Conservation (phyloP, 1,140 invertebrate species). For the Eulimnadia texana region DNA sequence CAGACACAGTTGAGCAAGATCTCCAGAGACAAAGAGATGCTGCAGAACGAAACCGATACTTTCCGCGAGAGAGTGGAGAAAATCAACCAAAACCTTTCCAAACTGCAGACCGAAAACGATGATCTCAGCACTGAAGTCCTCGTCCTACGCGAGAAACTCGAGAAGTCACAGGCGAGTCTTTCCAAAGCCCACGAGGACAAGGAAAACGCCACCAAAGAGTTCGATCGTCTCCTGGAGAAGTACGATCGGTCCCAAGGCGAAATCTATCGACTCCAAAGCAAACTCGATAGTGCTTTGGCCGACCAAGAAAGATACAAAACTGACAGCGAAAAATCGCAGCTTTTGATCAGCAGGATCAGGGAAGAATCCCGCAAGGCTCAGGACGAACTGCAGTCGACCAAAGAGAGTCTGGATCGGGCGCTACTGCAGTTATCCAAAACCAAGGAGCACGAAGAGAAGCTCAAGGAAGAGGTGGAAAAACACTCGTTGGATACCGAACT, state of each 20-base stretch:
- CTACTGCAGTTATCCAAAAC: slow-evolving; percentile 64
- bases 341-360: slow-evolving; percentile 57
- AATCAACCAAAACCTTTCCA: slow-evolving; percentile 62
- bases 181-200: slow-evolving; percentile 74
- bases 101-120: slow-evolving; percentile 70
- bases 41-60: slow-evolving; percentile 67
- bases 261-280: slow-evolving; percentile 69
- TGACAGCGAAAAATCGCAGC: slow-evolving; percentile 69
- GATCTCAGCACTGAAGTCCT: slow-evolving; percentile 69
- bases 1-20: slow-evolving; percentile 62
- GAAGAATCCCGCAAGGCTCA: slow-evolving; percentile 73
- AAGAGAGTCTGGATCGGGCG: slow-evolving; percentile 74
- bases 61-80: slow-evolving; percentile 79
- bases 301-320: slow-evolving; percentile 71
- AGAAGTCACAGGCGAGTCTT: slow-evolving; percentile 61
- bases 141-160: slow-evolving; percentile 74
- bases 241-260: slow-evolving; percentile 84
- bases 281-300: slow-evolving; percentile 66
- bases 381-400: slow-evolving; percentile 63
- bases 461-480: slow-evolving; percentile 71
- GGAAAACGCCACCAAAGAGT: slow-evolving; percentile 72
- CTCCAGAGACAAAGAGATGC: slow-evolving; percentile 68
- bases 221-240: slow-evolving; percentile 82
- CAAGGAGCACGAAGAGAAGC: slow-evolving; percentile 80
- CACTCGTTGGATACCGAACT: slow-evolving; percentile 62